Conservation (phyloP, 2,797 vertebrate genomes). For the Eupleurogrammus muticus region DNA sequence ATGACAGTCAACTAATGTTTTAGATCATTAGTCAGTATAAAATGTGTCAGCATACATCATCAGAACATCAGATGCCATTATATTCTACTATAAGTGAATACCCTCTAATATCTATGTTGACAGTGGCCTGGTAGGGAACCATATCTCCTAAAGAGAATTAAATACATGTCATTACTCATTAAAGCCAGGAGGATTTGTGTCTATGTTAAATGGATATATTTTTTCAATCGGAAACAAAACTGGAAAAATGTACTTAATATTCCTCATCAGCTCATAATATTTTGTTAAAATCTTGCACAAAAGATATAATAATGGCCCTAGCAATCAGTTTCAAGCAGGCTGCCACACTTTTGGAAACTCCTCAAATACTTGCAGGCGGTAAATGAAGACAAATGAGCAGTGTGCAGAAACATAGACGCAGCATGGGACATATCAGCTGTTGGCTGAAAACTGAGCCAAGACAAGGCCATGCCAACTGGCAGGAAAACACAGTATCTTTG, state of each 20-base stretch:
- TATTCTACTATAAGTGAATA: too few species aligned
- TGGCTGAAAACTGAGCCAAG: constrained; percentile 27
- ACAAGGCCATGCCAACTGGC: constrained; percentile 59
- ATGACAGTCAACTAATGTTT: too few species aligned
- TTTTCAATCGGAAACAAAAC: background rate
- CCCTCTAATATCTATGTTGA: background rate
- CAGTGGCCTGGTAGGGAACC: background rate
- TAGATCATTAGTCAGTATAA: too few species aligned
- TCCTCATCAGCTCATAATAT: background rate
- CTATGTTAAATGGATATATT: background rate
- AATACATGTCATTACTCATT: background rate
- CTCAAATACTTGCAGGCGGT: constrained; percentile 1
- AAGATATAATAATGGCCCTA: background rate
- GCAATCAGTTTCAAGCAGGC: background rate
- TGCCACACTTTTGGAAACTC: constrained; percentile 11
- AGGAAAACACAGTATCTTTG: constrained; percentile 1
- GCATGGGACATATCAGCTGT: constrained; percentile 38
- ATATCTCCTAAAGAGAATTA: background rate
- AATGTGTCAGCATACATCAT: too few species aligned
- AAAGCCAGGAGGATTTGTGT: background rate
- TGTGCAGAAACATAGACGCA: constrained; percentile 5
- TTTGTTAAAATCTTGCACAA: background rate
- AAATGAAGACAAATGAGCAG: constrained; percentile 49
- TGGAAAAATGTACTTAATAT: background rate
- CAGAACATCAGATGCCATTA: too few species aligned